Percentiles rank a stretch among this genome's conserved stretches.
Evolutionary conservation across 2,888 invertebrate genomes (phyloP).

Genomic region (Stenurella melanura): DNA sequence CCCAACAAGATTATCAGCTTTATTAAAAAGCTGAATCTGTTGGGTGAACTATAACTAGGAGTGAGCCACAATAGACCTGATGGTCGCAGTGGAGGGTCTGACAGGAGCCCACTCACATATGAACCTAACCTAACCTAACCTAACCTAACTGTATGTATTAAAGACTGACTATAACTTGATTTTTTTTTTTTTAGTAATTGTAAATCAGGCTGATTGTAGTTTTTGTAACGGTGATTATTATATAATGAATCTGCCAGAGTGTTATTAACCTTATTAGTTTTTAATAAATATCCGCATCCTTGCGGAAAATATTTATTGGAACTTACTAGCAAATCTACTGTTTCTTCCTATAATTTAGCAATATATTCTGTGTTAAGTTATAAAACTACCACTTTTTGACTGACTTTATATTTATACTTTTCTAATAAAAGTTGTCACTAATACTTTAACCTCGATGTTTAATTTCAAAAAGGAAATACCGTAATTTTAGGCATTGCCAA

Average conservation of each 20-base stretch:
- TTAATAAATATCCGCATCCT: neutral
- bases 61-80: no score
- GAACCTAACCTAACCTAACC: no score
- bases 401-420: slow-evolving; percentile 40
- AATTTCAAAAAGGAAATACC: neutral
- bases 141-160: no score
- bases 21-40: no score
- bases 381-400: slow-evolving; percentile 31
- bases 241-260: slow-evolving; percentile 13
- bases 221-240: neutral
- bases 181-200: neutral
- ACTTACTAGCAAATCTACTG: slow-evolving; percentile 29
- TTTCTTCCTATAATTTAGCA: slow-evolving; percentile 30
- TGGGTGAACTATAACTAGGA: no score
- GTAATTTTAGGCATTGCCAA: neutral
- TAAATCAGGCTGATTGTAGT: neutral
- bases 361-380: slow-evolving; percentile 37
- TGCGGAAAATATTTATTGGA: neutral
- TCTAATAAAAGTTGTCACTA: slow-evolving; percentile 35
- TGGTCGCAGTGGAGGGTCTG: no score
- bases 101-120: no score
- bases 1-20: no score
- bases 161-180: neutral
- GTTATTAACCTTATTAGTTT: slow-evolving; percentile 6
- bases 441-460: slow-evolving; percentile 14